Conservation (phyloP, 2,113 vertebrate genomes). For the Oncorhynchus mykiss region DNA sequence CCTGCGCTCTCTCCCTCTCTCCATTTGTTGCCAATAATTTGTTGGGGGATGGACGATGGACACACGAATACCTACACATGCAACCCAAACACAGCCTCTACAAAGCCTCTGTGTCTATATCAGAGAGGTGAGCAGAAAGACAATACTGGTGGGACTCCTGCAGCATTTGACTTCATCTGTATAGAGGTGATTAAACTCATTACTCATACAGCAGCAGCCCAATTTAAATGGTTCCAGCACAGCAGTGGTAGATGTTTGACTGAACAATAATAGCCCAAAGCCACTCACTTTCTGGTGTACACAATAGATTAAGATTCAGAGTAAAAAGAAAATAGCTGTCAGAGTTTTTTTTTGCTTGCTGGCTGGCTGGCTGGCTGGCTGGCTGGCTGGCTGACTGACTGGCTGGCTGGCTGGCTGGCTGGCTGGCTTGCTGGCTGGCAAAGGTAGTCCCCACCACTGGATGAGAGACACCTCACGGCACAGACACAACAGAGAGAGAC, state of each 20-base stretch:
- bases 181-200: not conserved
- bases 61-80: too few species aligned
- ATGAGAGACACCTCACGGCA: not conserved
- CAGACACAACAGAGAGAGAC: not conserved
- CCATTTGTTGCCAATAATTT: too few species aligned
- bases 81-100: too few species aligned
- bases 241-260: not conserved
- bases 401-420: too few species aligned
- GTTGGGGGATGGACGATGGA: too few species aligned
- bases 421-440: too few species aligned
- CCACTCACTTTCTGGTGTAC: not conserved
- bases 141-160: too few species aligned
- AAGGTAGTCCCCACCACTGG: too few species aligned
- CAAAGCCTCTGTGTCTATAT: too few species aligned
- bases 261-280: not conserved
- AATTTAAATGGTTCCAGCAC: not conserved
- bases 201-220: not conserved
- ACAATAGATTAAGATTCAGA: not conserved
- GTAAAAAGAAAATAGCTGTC: not conserved
- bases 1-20: too few species aligned
- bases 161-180: not conserved
- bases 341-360: not conserved
- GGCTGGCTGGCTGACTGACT: fast-evolving
- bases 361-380: too few species aligned
- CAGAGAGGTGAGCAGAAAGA: too few species aligned